Evolutionary conservation across 1,140 invertebrate genomes (phyloP).

Genomic region (Sesamia nonagrioides): DNA sequence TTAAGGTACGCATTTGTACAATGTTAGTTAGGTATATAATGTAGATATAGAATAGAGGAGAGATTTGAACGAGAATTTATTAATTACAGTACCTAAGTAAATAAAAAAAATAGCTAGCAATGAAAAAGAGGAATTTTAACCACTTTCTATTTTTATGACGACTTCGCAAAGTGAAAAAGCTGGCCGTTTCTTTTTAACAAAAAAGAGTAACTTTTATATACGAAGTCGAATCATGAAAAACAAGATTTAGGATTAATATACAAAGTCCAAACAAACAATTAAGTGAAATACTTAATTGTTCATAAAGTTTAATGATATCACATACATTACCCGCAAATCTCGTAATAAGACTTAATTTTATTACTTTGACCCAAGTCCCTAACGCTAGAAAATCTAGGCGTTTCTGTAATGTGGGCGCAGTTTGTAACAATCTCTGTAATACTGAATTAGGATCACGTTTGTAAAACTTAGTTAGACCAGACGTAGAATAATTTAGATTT

Average conservation of each 20-base stretch:
- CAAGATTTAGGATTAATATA: background rate
- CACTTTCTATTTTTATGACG: too few species aligned
- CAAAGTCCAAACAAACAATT: background rate
- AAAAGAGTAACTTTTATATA: background rate
- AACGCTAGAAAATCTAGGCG: constrained; percentile 32
- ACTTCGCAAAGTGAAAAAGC: too few species aligned
- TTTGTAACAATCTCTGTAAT: constrained; percentile 29
- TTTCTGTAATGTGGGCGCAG: constrained; percentile 24
- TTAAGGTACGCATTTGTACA: too few species aligned
- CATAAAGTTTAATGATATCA: constrained; percentile 15
- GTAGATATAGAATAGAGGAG: too few species aligned
- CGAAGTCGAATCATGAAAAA: background rate
- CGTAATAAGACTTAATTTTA: background rate
- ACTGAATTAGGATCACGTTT: constrained; percentile 25
- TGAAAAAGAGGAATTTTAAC: too few species aligned
- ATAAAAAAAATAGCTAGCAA: too few species aligned
- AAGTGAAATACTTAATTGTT: background rate
- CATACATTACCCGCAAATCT: background rate
- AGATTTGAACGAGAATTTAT: too few species aligned
- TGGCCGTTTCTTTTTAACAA: background rate
- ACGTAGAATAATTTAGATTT: constrained; percentile 36
- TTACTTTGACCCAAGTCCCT: background rate
- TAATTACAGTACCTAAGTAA: too few species aligned
- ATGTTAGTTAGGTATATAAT: too few species aligned
- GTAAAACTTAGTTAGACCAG: constrained; percentile 31